These are phyloP conservation scores for Lochmaea crataegi DNA, from an alignment of 2,888 invertebrate genomes.

Conservation along the genomic window DNA sequence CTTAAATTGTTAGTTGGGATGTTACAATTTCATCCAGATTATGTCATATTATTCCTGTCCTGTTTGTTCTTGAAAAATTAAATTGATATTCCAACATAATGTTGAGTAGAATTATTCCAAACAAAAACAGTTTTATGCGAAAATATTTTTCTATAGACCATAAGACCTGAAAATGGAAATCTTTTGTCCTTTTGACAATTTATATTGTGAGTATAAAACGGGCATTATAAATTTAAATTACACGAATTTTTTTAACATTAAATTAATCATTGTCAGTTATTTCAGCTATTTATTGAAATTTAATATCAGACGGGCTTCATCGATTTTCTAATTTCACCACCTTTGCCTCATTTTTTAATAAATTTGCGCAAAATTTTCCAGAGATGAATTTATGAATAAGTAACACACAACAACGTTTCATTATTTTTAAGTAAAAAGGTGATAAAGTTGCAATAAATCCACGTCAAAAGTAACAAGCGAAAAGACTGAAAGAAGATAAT, in stretches of 20 bases:
- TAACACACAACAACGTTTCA: conserved; percentile 1
- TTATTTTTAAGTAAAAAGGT: conserved; percentile 4
- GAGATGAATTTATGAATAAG: background rate
- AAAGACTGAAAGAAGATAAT: conserved; percentile 28
- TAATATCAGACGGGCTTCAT: background rate
- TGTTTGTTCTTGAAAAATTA: too few relatives aligned
- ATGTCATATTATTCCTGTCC: too few relatives aligned
- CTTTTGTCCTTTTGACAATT: background rate
- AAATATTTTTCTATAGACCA: too few relatives aligned
- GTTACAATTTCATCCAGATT: too few relatives aligned
- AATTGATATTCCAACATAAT: too few relatives aligned
- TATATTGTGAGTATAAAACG: background rate
- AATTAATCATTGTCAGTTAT: background rate
- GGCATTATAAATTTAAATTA: background rate
- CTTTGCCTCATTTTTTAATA: background rate
- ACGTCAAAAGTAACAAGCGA: conserved; percentile 15
- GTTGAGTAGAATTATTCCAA: too few relatives aligned
- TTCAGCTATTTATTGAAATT: background rate
- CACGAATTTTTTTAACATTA: background rate
- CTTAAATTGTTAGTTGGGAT: too few relatives aligned
- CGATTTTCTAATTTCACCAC: background rate
- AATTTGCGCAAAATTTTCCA: background rate
- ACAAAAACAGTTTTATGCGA: too few relatives aligned
- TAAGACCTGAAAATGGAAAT: background rate
- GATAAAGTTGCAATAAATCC: conserved; percentile 10